Base-by-base conservation (phyloP, 2,888 invertebrate genomes). In the Girardia tigrina region DNA sequence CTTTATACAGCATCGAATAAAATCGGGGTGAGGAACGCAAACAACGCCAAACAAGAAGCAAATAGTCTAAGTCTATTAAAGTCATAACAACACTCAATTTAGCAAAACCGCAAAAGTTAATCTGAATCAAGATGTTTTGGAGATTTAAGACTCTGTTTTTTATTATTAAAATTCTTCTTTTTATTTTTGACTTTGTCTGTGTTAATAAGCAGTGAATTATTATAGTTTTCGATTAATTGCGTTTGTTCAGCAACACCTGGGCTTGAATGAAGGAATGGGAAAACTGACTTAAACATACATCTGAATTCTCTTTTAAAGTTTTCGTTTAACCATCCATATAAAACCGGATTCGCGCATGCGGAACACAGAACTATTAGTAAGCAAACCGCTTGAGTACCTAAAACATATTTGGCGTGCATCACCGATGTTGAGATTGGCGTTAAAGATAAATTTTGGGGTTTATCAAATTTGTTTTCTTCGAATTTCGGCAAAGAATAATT, bases 261-360 rank as follows among this genome's bases (percentile, higher is more conserved):
- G 8, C 16, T 36, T 36, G 36, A 36, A 12, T 36, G 36, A 12
- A 36, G 16, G 16, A 36, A 36, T 12, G 36, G 36, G 16, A 36
- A 36, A 36, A 36, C 12, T 16, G 36, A 36, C 16, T 36, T 36
- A 36, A 36, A 36, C 36, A 36, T 36, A 16, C 36, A 36, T 36
- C 36, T 74, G 82, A 92, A 92, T 84, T 92, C 92, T 83, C 90
- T 91, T 80, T 90, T 87, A 85, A 94, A 94, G 85, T 92, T 92
- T 80, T 93, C 92, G 83, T 94, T 94, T 79, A 94, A 86, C 89
- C 92, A 92, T 12, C 92, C 94, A 84, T 94, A 94, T 0, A 93
- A 87, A 26, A 94, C 86, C 0, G 93, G 93, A 83, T 94, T 94
- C 28, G 91, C 90, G 79, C 91, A 92, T 0, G 92, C 92, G 73